These are phyloP conservation scores for Lypha dubia DNA, from an alignment of 2,888 invertebrate genomes.

Conservation along the genomic window DNA sequence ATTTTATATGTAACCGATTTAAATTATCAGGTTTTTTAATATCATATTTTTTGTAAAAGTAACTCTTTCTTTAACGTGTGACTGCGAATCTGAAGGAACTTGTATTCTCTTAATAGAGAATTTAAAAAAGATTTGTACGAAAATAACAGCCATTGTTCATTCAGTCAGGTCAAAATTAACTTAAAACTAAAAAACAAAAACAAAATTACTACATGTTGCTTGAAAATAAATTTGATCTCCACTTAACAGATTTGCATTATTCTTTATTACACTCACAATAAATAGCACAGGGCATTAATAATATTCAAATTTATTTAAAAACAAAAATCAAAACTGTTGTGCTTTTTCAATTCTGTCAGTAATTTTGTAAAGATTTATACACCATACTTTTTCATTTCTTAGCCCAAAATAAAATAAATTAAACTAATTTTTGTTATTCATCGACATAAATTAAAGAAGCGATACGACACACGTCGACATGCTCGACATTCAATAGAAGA, in stretches of 20 bases:
- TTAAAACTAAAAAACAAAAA: background rate
- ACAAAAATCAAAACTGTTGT: background rate
- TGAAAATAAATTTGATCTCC: background rate
- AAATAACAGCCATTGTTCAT: too few species aligned
- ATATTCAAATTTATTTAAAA: conserved; percentile 6
- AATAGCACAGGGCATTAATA: conserved; percentile 11
- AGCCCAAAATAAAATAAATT: background rate
- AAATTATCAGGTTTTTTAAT: too few species aligned
- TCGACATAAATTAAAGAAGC: conserved; percentile 15
- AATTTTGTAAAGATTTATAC: conserved; percentile 17
- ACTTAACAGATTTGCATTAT: conserved; percentile 3
- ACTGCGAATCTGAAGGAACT: too few species aligned
- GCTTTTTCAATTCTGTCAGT: background rate
- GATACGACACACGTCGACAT: background rate
- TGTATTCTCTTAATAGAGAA: too few species aligned
- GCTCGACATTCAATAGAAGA: background rate
- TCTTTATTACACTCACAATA: background rate
- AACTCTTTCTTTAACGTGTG: too few species aligned
- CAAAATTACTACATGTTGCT: background rate
- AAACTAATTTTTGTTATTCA: background rate
- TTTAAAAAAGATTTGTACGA: too few species aligned
- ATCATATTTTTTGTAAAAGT: too few species aligned
- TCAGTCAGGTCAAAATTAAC: background rate
- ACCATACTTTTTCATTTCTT: conserved; percentile 7
- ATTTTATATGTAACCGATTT: too few species aligned